Percentiles rank a stretch among this genome's conserved stretches.
These are phyloP conservation scores for Maccullochella peelii DNA, from an alignment of 2,113 vertebrate genomes.

Conservation along the genomic window DNA sequence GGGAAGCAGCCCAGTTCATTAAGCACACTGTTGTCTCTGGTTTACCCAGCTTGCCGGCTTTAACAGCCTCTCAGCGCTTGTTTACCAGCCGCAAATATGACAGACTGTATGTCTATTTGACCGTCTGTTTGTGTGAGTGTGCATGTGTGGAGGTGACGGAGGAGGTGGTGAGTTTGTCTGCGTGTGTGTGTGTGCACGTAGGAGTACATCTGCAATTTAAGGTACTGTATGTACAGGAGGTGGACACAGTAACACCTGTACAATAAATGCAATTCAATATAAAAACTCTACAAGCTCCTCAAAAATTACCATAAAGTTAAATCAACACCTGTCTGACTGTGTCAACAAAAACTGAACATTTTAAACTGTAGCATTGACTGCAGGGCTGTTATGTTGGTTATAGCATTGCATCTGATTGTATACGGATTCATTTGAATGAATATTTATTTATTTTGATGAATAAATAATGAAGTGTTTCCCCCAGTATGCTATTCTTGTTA, in stretches of 20 bases:
- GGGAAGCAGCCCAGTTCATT: constrained; percentile 82
- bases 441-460: background rate
- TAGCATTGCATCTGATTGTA: background rate
- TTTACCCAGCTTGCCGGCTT: constrained; percentile 84
- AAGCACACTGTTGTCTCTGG: constrained; percentile 77
- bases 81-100: constrained; percentile 84
- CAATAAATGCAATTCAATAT: constrained; percentile 33
- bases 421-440: background rate
- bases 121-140: constrained; percentile 77
- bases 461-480: background rate
- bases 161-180: constrained; percentile 56
- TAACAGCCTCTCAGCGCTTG: constrained; percentile 76
- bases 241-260: constrained; percentile 60
- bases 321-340: constrained; percentile 29
- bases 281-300: constrained; percentile 35
- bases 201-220: constrained; percentile 55
- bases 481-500: background rate
- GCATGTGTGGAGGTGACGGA: constrained; percentile 68
- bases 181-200: background rate
- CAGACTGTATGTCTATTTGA: constrained; percentile 82
- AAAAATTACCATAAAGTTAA: constrained; percentile 29
- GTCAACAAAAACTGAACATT: background rate
- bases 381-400: background rate
- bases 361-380: background rate
- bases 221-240: constrained; percentile 33